These are phyloP conservation scores for Sus cebifrons DNA, from an alignment of 2,797 vertebrate genomes.

Conservation along the genomic window DNA sequence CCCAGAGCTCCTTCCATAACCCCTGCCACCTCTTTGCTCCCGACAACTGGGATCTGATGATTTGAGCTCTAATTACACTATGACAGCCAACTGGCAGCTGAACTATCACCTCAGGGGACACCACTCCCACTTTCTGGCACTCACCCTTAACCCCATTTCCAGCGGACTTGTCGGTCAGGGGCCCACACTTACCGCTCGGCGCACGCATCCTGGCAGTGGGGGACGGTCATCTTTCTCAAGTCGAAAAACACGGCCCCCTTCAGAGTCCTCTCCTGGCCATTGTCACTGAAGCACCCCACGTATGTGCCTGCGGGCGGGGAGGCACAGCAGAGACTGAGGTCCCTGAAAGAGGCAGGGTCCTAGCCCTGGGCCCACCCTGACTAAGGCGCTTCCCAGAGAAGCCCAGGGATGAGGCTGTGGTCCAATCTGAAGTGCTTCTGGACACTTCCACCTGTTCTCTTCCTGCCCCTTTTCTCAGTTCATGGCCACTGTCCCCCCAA, in stretches of 20 bases:
- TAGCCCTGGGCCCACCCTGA: fast-evolving
- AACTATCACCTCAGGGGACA: neutral
- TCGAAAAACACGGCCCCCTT: conserved; percentile 97
- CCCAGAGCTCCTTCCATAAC: neutral
- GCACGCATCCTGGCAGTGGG: conserved; percentile 97
- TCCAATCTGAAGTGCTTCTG: neutral
- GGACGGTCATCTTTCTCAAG: conserved; percentile 97
- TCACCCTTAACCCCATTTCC: neutral
- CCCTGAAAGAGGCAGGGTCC: fast-evolving
- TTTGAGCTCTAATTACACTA: neutral
- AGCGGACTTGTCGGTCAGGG: fast-evolving
- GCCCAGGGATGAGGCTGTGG: neutral
- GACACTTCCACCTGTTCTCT: neutral
- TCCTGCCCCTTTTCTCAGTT: neutral
- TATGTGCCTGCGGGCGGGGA: conserved; percentile 92
- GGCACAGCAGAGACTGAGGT: neutral
- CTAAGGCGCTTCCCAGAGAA: neutral
- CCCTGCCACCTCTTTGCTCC: neutral
- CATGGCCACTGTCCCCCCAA: neutral
- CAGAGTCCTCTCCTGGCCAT: conserved; percentile 93
- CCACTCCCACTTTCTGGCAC: no score
- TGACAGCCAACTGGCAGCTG: neutral
- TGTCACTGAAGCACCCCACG: conserved; percentile 95
- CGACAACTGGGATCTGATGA: neutral
- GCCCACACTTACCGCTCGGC: conserved; percentile 94